Conservation (phyloP, 2,888 invertebrate species). For the Penaeus monodon region DNA sequence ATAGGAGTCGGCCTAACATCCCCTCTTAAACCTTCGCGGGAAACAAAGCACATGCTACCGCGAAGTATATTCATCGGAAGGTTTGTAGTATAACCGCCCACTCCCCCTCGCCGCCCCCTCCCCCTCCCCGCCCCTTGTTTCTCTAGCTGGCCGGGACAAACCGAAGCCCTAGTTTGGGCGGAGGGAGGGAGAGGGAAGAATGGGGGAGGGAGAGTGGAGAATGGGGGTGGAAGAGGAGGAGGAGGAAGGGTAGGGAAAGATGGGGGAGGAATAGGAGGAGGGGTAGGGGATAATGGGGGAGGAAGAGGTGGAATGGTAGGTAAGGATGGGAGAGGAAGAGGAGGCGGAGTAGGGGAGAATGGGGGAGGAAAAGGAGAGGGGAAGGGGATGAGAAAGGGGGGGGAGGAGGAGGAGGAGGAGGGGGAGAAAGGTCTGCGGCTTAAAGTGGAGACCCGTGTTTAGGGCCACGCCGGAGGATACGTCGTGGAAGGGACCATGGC, state of each 20-base stretch:
- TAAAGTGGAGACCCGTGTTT: slow-evolving; percentile 47
- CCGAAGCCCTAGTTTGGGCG: background rate
- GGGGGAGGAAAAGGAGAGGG: background rate
- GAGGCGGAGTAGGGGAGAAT: background rate
- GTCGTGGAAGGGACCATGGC: slow-evolving; percentile 9
- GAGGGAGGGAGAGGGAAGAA: background rate
- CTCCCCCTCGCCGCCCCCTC: background rate
- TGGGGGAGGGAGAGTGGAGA: background rate
- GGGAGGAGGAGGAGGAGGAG: background rate
- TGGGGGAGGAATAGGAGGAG: background rate
- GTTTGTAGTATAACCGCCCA: no score
- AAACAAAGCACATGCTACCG: no score
- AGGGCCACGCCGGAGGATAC: slow-evolving; percentile 33
- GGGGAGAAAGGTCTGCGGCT: slow-evolving; percentile 33
- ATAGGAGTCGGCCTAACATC: no score
- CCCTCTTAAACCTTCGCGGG: no score
- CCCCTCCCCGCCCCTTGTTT: background rate
- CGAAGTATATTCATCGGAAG: no score
- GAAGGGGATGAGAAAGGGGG: background rate
- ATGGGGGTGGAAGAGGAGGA: background rate
- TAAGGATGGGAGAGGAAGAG: no score
- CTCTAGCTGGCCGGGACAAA: background rate
- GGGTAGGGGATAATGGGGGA: background rate
- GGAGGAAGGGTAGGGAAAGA: background rate
- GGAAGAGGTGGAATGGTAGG: background rate